Conservation (phyloP, 2,797 vertebrate genomes). For the Coranthus polyacanthus region DNA sequence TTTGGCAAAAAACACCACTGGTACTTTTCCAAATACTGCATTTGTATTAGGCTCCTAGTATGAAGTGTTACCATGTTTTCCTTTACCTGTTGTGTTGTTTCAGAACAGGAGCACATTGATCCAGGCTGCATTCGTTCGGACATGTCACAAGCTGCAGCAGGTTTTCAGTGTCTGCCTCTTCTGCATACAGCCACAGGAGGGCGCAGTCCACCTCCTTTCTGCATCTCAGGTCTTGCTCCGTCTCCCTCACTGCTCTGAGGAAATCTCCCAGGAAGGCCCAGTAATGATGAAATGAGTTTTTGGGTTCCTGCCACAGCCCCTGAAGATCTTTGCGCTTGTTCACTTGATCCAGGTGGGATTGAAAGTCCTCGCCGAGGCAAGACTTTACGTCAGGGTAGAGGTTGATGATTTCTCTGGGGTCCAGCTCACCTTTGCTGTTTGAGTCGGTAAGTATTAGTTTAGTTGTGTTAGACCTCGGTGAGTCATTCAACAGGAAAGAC, state of each 20-base stretch:
- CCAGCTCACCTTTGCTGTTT: slow-evolving; percentile 77
- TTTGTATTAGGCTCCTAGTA: too few species aligned
- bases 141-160: slow-evolving; percentile 70
- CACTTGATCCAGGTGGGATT: slow-evolving; percentile 50
- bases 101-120: slow-evolving; percentile 71
- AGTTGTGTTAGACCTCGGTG: slow-evolving; percentile 17
- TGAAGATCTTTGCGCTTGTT: slow-evolving; percentile 65
- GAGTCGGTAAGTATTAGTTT: slow-evolving; percentile 34
- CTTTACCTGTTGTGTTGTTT: slow-evolving; percentile 71
- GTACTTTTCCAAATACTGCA: too few species aligned
- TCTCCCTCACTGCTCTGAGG: slow-evolving; percentile 63
- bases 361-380: slow-evolving; percentile 58
- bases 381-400: slow-evolving; percentile 70
- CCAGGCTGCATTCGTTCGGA: slow-evolving; percentile 70
- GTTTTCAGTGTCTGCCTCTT: slow-evolving; percentile 57
- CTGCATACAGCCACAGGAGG: slow-evolving; percentile 77
- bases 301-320: slow-evolving; percentile 61
- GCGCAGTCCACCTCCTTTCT: slow-evolving; percentile 74
- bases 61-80: neutral
- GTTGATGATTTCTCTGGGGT: slow-evolving; percentile 81
- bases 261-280: slow-evolving; percentile 75
- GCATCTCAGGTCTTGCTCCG: slow-evolving; percentile 46
- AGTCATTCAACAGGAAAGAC: slow-evolving; percentile 11
- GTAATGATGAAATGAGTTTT: slow-evolving; percentile 61
- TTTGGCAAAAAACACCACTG: too few species aligned